Evolutionary conservation across 2,113 vertebrate species (phyloP).

Genomic region (Odontesthes bonariensis): DNA sequence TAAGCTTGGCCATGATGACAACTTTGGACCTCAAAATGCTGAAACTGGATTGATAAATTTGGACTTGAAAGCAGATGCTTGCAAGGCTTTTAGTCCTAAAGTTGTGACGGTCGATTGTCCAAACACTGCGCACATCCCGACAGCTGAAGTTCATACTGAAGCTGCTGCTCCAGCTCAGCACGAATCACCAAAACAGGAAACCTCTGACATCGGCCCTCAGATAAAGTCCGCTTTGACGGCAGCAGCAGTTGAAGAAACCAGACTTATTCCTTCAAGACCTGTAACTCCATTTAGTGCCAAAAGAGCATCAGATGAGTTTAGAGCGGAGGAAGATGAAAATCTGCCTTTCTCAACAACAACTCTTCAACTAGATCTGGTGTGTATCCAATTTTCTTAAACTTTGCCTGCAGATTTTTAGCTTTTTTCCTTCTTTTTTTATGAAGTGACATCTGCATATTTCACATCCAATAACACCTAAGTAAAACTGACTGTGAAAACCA

Average conservation of each 20-base stretch:
- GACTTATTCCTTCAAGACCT: constrained; percentile 48
- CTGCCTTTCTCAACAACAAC: constrained; percentile 4
- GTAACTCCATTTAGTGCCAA: constrained; percentile 29
- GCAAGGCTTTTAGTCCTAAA: neutral
- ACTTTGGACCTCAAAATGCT: neutral
- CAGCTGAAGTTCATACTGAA: neutral
- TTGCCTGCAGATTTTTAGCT: neutral
- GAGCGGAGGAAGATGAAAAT: neutral
- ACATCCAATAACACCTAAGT: neutral
- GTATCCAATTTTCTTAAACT: constrained; percentile 3
- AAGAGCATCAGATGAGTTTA: constrained; percentile 1
- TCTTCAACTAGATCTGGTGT: constrained; percentile 44
- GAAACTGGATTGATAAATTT: constrained; percentile 18
- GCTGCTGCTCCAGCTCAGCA: neutral
- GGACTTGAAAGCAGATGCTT: constrained; percentile 9
- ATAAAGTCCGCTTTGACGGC: neutral
- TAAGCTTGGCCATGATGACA: neutral
- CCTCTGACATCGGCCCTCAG: neutral
- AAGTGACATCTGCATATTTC: neutral
- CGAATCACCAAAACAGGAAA: neutral
- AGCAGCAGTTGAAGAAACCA: constrained; percentile 38
- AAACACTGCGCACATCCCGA: neutral
- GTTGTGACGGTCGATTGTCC: neutral
- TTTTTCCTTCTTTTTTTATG: neutral
- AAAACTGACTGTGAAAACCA: neutral